Evolutionary conservation across 2,888 invertebrate genomes (phyloP).

Genomic region (Azorinus chamasolen): DNA sequence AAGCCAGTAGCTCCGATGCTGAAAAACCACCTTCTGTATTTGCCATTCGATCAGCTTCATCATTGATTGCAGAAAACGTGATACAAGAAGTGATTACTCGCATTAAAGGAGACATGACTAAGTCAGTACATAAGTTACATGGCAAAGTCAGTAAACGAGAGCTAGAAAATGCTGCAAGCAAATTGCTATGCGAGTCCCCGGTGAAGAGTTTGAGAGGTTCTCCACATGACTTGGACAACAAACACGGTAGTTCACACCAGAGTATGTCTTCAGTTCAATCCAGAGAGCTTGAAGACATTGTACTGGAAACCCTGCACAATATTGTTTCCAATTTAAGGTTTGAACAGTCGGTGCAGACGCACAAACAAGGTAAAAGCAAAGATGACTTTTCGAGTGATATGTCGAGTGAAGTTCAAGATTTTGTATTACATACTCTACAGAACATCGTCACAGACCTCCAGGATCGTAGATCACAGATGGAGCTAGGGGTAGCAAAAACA

Average conservation of each 20-base stretch:
- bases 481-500: constrained; percentile 32
- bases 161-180: constrained; percentile 58
- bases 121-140: constrained; percentile 21
- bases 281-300: constrained; percentile 60
- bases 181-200: constrained; percentile 27
- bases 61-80: constrained; percentile 60
- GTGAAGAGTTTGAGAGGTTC: not conserved
- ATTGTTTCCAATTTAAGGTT: constrained; percentile 66
- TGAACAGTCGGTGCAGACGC: constrained; percentile 57
- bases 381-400: constrained; percentile 4
- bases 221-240: not conserved
- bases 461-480: constrained; percentile 53
- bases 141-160: constrained; percentile 40
- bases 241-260: not conserved
- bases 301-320: constrained; percentile 70
- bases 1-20: constrained; percentile 19
- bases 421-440: constrained; percentile 65
- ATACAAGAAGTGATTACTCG: constrained; percentile 52
- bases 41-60: constrained; percentile 54
- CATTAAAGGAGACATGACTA: constrained; percentile 50
- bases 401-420: constrained; percentile 63
- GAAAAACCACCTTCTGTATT: constrained; percentile 44
- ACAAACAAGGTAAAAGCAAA: constrained; percentile 1
- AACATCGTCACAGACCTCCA: constrained; percentile 65
- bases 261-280: constrained; percentile 47